Conservation (phyloP, 1,140 invertebrate species). For the Drosophila albomicans region DNA sequence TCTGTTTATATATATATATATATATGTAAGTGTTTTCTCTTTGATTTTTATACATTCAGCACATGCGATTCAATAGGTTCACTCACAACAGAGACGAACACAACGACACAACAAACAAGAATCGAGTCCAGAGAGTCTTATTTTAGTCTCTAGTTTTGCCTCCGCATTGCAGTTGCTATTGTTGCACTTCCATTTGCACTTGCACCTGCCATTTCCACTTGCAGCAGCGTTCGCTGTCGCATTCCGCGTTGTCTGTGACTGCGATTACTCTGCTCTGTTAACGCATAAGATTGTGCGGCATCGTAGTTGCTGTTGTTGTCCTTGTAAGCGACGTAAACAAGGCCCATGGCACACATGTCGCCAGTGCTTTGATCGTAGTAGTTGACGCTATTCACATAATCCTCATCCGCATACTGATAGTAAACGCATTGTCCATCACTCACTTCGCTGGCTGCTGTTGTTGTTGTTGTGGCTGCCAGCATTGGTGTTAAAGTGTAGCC, state of each 20-base stretch:
- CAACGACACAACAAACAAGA: constrained; percentile 34
- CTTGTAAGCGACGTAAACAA: constrained; percentile 47
- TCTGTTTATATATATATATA: constrained; percentile 12
- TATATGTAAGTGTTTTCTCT: constrained; percentile 23
- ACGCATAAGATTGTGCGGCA: not conserved
- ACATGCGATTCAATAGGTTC: constrained; percentile 32
- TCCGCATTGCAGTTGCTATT: not conserved
- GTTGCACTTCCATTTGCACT: not conserved
- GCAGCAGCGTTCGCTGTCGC: not conserved
- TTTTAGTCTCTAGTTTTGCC: not conserved
- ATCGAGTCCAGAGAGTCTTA: no score
- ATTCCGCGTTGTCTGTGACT: not conserved
- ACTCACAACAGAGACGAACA: constrained; percentile 18
- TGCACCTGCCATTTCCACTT: not conserved
- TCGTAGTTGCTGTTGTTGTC: not conserved
- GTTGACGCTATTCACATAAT: constrained; percentile 36
- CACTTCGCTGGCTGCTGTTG: not conserved
- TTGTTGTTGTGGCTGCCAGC: not conserved
- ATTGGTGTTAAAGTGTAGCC: constrained; percentile 13
- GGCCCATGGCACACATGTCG: constrained; percentile 30
- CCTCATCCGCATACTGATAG: constrained; percentile 42
- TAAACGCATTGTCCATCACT: constrained; percentile 17
- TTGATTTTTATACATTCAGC: constrained; percentile 41
- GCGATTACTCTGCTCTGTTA: not conserved
- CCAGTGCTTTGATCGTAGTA: constrained; percentile 37